These are phyloP conservation scores for Noctua fimbriata DNA, from an alignment of 2,888 invertebrate genomes.

Conservation along the genomic window DNA sequence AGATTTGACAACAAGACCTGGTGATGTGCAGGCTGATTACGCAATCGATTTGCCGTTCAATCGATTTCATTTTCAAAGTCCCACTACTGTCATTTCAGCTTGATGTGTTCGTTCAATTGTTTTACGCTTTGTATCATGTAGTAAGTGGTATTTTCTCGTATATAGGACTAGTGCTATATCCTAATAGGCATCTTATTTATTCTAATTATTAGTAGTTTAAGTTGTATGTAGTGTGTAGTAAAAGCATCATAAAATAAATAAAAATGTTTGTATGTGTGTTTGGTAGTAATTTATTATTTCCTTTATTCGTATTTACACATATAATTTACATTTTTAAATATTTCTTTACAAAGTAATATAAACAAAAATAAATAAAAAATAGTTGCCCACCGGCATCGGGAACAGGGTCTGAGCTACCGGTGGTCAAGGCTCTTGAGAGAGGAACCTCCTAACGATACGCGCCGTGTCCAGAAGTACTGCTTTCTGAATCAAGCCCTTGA, in stretches of 20 bases:
- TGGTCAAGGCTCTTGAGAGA: no score
- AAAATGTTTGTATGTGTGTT: background rate
- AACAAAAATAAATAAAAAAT: no score
- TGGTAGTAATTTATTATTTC: no score
- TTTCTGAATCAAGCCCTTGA: no score
- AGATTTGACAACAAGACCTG: slow-evolving; percentile 84
- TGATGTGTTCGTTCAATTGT: slow-evolving; percentile 81
- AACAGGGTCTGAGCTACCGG: no score
- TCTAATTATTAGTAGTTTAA: slow-evolving; percentile 71
- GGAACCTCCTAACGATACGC: no score
- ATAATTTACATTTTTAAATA: no score
- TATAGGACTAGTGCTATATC: slow-evolving; percentile 82
- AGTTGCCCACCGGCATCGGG: no score
- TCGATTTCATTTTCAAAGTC: slow-evolving; percentile 88
- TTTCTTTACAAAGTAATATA: no score
- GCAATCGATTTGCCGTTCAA: slow-evolving; percentile 87
- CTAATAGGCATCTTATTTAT: slow-evolving; percentile 79
- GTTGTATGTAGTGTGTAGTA: slow-evolving; percentile 39
- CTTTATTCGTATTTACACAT: no score
- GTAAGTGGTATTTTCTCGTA: slow-evolving; percentile 80
- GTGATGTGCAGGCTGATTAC: slow-evolving; percentile 88
- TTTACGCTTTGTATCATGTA: slow-evolving; percentile 78
- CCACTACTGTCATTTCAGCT: slow-evolving; percentile 88
- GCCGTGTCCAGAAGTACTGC: no score
- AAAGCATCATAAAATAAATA: background rate